phyloP scores from a whole-genome alignment of 2,113 vertebrate species.

The Gnathonemus echidnorhynchus region DNA sequence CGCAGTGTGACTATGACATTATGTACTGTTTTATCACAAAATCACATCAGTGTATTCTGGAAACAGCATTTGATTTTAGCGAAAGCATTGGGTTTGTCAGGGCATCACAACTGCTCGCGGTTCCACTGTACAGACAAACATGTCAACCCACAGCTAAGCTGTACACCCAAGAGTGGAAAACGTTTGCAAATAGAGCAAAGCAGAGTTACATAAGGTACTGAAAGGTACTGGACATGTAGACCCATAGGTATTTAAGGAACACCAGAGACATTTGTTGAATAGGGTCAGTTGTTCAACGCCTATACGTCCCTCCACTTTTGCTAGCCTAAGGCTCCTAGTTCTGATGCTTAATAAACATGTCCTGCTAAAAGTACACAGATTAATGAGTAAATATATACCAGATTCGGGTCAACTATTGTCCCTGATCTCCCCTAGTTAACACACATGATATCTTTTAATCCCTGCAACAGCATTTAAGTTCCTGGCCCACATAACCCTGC shows the following conservation, averaged over 20 bases:
- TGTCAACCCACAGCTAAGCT: neutral
- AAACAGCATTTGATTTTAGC: neutral
- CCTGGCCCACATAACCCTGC: neutral
- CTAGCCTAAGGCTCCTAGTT: neutral
- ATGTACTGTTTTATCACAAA: neutral
- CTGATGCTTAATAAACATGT: neutral
- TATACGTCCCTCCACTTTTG: neutral
- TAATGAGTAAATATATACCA: neutral
- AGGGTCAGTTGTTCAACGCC: neutral
- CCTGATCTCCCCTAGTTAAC: neutral
- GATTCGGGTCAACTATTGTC: neutral
- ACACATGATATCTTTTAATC: neutral
- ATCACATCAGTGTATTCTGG: neutral
- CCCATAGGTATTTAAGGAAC: neutral
- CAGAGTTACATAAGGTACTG: neutral
- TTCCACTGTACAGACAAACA: neutral
- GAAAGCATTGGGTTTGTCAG: neutral
- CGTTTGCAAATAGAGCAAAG: neutral
- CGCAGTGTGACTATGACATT: neutral
- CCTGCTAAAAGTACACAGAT: neutral
- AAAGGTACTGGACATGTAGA: neutral
- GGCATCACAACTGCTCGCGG: neutral
- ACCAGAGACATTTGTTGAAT: neutral
- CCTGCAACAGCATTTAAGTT: neutral
- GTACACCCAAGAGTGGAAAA: neutral